These are phyloP conservation scores for Boloria euphrosyne DNA, from an alignment of 2,888 invertebrate species.

Conservation along the genomic window DNA sequence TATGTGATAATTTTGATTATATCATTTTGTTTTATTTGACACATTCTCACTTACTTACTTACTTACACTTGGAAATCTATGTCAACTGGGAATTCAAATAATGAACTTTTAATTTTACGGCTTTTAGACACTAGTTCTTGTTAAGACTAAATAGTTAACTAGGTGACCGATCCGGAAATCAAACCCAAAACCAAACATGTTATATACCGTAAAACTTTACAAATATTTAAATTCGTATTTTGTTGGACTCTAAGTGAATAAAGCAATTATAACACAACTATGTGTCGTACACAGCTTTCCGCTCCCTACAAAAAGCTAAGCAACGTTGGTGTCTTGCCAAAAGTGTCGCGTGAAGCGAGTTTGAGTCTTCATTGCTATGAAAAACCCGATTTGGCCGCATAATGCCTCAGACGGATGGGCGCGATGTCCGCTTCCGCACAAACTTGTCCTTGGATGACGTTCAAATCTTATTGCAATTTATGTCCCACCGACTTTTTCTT, in stretches of 20 bases:
- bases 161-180: too few species aligned
- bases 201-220: too few species aligned
- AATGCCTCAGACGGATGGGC: constrained; percentile 31
- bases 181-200: too few species aligned
- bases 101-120: too few species aligned
- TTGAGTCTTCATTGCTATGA: constrained; percentile 48
- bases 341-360: constrained; percentile 52
- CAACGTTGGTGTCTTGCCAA: constrained; percentile 59
- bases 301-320: constrained; percentile 13
- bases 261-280: constrained; percentile 4
- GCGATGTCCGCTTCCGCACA: constrained; percentile 18
- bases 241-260: background rate
- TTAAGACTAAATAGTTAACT: too few species aligned
- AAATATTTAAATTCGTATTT: too few species aligned
- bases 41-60: too few species aligned
- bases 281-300: constrained; percentile 1
- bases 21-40: too few species aligned
- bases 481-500: background rate
- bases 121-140: too few species aligned
- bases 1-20: too few species aligned
- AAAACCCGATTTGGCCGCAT: constrained; percentile 34
- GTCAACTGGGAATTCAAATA: too few species aligned
- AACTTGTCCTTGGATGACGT: constrained; percentile 12
- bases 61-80: too few species aligned
- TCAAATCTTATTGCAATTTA: constrained; percentile 15